These are phyloP conservation scores for Aleadryas rufinucha DNA, from an alignment of 2,113 vertebrate genomes.

Conservation along the genomic window DNA sequence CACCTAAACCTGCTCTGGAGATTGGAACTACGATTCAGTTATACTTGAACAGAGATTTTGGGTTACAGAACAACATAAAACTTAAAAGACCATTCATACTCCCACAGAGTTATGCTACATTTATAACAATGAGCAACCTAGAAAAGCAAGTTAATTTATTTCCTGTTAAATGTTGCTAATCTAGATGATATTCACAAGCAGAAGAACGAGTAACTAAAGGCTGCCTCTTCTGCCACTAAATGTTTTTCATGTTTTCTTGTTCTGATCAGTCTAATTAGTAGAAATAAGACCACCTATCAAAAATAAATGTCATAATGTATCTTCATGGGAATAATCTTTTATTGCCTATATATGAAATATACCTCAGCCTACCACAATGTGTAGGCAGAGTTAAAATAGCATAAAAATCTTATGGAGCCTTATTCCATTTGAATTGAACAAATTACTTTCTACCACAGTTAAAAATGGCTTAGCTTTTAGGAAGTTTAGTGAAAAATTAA, in stretches of 20 bases:
- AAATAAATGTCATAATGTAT: neutral
- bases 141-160: neutral
- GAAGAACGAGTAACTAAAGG: neutral
- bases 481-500: slow-evolving; percentile 30
- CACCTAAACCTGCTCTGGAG: neutral
- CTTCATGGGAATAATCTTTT: neutral
- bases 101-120: neutral
- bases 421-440: neutral
- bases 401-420: neutral
- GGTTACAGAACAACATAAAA: neutral
- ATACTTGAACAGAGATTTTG: neutral
- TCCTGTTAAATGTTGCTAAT: neutral
- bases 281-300: neutral
- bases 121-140: neutral
- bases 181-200: neutral
- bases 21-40: neutral
- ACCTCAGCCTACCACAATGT: neutral
- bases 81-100: neutral
- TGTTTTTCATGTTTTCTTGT: neutral
- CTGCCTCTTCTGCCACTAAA: neutral
- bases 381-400: neutral
- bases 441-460: neutral
- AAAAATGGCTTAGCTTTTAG: slow-evolving; percentile 9
- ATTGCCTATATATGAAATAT: neutral
- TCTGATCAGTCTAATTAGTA: neutral